These are phyloP conservation scores for Noctua comes DNA, from an alignment of 2,888 invertebrate genomes.

Conservation along the genomic window DNA sequence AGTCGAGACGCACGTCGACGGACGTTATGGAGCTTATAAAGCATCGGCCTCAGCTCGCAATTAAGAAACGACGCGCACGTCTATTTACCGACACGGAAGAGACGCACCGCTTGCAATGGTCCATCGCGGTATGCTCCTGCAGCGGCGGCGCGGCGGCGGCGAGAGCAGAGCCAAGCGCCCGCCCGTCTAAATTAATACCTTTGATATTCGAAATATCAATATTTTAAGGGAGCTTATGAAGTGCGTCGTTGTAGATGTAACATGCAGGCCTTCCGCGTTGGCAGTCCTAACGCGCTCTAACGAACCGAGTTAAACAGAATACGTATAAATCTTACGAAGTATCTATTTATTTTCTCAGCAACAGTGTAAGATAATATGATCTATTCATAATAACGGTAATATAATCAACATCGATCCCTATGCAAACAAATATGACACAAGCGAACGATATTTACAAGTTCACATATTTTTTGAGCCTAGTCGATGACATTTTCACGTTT, in stretches of 20 bases:
- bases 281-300: constrained; percentile 80
- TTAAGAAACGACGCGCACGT: constrained; percentile 88
- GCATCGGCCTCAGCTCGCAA: constrained; percentile 88
- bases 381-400: constrained; percentile 18
- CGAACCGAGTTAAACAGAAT: constrained; percentile 78
- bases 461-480: neutral
- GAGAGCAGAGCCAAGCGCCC: constrained; percentile 80
- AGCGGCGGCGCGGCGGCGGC: constrained; percentile 64
- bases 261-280: constrained; percentile 85
- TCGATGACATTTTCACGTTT: constrained; percentile 6
- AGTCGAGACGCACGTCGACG: constrained; percentile 87
- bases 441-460: neutral
- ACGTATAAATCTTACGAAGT: constrained; percentile 70
- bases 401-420: constrained; percentile 3
- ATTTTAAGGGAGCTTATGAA: constrained; percentile 87
- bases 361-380: constrained; percentile 45
- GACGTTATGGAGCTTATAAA: constrained; percentile 90
- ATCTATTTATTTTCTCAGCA: constrained; percentile 55
- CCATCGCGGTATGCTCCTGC: constrained; percentile 83
- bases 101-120: constrained; percentile 87
- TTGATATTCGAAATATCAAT: constrained; percentile 89
- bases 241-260: constrained; percentile 81
- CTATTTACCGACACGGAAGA: constrained; percentile 90
- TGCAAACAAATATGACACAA: neutral
- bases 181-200: constrained; percentile 88